Evolutionary conservation across 2,888 invertebrate species (phyloP), one percentile per base, ranked within the genome.

Genomic region (Palloptera scutellata): DNA sequence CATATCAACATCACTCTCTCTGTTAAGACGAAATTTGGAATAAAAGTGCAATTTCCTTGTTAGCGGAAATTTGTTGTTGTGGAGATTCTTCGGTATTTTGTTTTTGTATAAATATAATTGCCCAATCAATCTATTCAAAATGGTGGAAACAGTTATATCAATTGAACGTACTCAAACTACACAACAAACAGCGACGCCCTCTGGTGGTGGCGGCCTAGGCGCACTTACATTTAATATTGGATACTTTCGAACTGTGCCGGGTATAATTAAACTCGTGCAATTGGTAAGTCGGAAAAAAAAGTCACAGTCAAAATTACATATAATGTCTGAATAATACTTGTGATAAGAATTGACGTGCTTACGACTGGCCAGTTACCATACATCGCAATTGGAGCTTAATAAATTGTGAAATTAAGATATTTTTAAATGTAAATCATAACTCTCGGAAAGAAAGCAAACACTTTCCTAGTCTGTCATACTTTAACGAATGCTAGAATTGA

Each of bases 121-220:
- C 12, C 13, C 9, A 13, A 61, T 6, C 30, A 60, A 54, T 54
- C 30, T 55, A 40, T 43, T 61, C 70, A 92, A 91, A 91, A 93
- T 93, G 90, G 91, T 92, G 84, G 93, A 93, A 88, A 92, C 92
- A 80, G 92, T 92, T 81, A 91, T 93, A 79, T 92, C 90, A 79
- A 90, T 92, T 84, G 91, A 92, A 82, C 90, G 90, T 83, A 90
- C 86, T 86, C 30, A 30, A 30, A 90, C 86, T 83, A 75, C 81
- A 64, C 74, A 84, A 79, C 76, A 84, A 77, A 77, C 83, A 72
- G 69, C 83, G 73, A 73, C 81, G 64, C 84, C 86, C 71, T 76
- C 77, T 66, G 81, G 82, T 19, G 75, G 84, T 59, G 84, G 84
- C 64, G 78, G 78, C 57, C 81, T 93, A 73, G 87, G 89, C 74